A percentile compares a stretch with the other conserved stretches of the same genome.
Evolutionary conservation across 2,797 vertebrate species (phyloP).

Genomic region (Crenuchus spilurus): DNA sequence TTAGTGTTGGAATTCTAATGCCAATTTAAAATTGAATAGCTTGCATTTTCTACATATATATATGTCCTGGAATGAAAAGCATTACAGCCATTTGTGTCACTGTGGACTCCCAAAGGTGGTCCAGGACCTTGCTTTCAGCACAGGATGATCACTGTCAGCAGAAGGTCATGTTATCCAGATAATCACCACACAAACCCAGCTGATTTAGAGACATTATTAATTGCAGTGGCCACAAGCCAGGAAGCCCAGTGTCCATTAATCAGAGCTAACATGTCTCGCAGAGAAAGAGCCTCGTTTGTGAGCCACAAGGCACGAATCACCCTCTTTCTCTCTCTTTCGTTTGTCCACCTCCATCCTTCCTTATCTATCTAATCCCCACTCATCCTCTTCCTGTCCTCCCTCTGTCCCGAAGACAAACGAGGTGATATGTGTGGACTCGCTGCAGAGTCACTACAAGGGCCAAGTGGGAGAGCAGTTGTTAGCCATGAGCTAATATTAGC

Average conservation of each 20-base stretch:
- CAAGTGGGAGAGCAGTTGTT: not conserved
- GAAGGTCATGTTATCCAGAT: slow-evolving; percentile 57
- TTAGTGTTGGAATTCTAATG: no score
- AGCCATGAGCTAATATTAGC: slow-evolving; percentile 3
- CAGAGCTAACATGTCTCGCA: slow-evolving; percentile 20
- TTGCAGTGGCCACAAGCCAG: slow-evolving; percentile 55
- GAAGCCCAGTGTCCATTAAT: slow-evolving; percentile 53
- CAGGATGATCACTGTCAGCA: slow-evolving; percentile 65
- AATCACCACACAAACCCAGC: slow-evolving; percentile 53
- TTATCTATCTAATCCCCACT: slow-evolving; percentile 70
- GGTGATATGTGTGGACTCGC: not conserved
- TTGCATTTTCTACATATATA: no score
- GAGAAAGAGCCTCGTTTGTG: slow-evolving; percentile 39
- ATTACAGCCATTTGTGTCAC: not conserved
- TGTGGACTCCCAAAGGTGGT: not conserved
- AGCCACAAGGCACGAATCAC: slow-evolving; percentile 1
- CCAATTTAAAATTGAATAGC: no score
- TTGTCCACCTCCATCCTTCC: slow-evolving; percentile 32
- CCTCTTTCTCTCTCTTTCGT: slow-evolving; percentile 34
- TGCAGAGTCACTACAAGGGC: not conserved
- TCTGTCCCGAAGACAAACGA: slow-evolving; percentile 42
- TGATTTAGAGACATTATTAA: slow-evolving; percentile 70
- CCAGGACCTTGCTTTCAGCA: slow-evolving; percentile 58
- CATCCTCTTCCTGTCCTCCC: slow-evolving; percentile 69
- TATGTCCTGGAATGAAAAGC: no score